phyloP scores from a whole-genome alignment of 2,113 vertebrate species.

The Rhabdornis inornatus region DNA sequence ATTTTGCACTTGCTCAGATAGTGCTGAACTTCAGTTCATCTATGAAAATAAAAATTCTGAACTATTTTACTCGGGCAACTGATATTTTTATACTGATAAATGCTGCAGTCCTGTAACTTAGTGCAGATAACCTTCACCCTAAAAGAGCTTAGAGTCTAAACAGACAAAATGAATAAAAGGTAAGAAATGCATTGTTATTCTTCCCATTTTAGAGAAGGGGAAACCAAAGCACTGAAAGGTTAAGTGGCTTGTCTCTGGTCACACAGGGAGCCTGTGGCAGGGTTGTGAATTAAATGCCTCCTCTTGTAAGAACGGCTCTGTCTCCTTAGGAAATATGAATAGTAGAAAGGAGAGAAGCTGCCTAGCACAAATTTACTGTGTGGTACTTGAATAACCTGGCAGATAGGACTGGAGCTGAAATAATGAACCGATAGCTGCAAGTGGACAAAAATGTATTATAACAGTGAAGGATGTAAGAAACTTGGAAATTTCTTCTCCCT shows the following conservation, averaged over 20 bases:
- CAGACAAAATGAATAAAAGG: conserved; percentile 7
- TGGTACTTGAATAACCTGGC: conserved; percentile 28
- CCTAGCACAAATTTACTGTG: conserved; percentile 1
- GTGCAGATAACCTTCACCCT: neutral
- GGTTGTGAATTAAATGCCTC: conserved; percentile 33
- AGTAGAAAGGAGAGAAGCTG: conserved; percentile 7
- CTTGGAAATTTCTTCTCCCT: neutral
- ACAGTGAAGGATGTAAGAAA: neutral
- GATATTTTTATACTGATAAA: conserved; percentile 21
- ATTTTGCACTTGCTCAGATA: neutral
- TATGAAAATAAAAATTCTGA: conserved; percentile 13
- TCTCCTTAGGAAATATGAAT: conserved; percentile 31
- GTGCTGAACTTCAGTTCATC: neutral
- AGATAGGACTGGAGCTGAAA: conserved; percentile 8
- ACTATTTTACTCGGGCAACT: neutral
- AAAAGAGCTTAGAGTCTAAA: neutral
- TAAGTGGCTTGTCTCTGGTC: conserved; percentile 37
- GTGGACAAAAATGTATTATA: conserved; percentile 14
- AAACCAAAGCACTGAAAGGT: conserved; percentile 21
- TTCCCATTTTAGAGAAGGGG: neutral
- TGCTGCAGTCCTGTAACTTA: neutral
- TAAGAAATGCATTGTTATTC: neutral
- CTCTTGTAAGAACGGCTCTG: neutral
- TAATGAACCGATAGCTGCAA: neutral
- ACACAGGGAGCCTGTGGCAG: neutral